Evolutionary conservation across 2,113 vertebrate genomes (phyloP).

Genomic region (Malaclemys terrapin): DNA sequence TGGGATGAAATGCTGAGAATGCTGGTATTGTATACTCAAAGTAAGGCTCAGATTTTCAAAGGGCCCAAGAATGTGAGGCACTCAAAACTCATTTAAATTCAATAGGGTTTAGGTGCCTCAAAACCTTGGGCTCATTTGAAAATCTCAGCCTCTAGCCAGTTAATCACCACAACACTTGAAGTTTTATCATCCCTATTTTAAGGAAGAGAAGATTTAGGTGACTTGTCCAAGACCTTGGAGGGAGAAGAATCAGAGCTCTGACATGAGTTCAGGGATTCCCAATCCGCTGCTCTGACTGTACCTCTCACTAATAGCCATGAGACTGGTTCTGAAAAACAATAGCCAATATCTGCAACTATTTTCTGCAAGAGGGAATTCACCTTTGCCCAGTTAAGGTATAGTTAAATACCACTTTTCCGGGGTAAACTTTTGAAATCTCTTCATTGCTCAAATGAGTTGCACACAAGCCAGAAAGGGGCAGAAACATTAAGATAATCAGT

Average conservation of each 20-base stretch:
- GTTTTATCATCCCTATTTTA: neutral
- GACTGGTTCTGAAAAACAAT: neutral
- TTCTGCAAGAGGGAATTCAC: neutral
- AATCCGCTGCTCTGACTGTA: neutral
- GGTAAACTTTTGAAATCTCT: neutral
- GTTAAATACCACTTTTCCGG: neutral
- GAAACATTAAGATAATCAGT: neutral
- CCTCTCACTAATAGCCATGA: neutral
- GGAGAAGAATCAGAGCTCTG: neutral
- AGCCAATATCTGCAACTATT: neutral
- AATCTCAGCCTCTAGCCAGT: neutral
- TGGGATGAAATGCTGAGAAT: neutral
- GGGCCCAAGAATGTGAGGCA: neutral
- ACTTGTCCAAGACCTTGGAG: neutral
- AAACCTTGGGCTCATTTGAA: neutral
- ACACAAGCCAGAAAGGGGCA: neutral
- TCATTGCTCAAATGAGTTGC: neutral
- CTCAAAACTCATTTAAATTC: neutral
- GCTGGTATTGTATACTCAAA: neutral
- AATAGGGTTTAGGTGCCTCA: neutral
- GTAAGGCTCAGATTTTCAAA: neutral
- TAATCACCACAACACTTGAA: neutral
- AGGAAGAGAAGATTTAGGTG: neutral
- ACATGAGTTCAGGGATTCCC: neutral
- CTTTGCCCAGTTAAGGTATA: neutral